Evolutionary conservation across 2,113 vertebrate genomes (phyloP).

Genomic region (Aegotheles bennettii): DNA sequence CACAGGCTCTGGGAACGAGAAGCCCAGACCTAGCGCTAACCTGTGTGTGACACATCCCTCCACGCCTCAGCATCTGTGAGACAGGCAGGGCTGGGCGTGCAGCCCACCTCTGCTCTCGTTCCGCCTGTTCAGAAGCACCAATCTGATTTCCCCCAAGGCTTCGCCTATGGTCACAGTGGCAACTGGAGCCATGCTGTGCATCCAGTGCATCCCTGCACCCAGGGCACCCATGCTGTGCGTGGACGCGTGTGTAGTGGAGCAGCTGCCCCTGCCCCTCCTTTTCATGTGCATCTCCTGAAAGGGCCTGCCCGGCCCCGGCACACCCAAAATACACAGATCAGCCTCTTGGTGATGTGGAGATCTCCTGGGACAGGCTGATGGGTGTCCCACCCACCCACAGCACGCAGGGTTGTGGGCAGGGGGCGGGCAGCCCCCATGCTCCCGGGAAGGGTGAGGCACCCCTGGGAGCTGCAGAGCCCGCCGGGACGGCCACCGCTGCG

Average conservation of each 20-base stretch:
- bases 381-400: neutral
- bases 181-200: neutral
- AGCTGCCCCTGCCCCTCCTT: neutral
- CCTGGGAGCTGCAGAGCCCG: neutral
- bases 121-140: too few relatives aligned
- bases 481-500: neutral
- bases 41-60: accelerated
- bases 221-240: too few relatives aligned
- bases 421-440: too few relatives aligned
- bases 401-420: neutral
- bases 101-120: accelerated
- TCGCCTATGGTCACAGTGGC: accelerated
- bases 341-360: accelerated
- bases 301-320: neutral
- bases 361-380: neutral
- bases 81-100: neutral
- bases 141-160: too few relatives aligned
- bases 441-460: neutral
- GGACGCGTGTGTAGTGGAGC: accelerated
- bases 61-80: neutral
- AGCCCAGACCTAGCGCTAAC: neutral
- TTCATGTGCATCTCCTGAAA: neutral
- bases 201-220: neutral
- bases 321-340: accelerated
- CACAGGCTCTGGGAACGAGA: neutral